Evolutionary conservation across 2,888 invertebrate species (phyloP).

Genomic region (Orthosia gracilis): DNA sequence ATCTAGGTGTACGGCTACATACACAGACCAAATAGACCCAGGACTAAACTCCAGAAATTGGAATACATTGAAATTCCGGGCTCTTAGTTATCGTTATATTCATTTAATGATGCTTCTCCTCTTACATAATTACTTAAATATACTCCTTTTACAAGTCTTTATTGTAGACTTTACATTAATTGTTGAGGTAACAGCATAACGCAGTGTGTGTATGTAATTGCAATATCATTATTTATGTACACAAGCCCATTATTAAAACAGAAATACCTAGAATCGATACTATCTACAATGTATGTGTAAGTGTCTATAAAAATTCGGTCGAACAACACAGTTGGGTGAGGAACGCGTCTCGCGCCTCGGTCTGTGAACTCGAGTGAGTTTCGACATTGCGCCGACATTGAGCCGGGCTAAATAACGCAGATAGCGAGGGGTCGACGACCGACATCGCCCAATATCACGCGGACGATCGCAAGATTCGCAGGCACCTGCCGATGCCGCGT

Average conservation of each 20-base stretch:
- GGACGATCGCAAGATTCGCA: conserved; percentile 81
- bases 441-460: conserved; percentile 89
- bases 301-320: conserved; percentile 82
- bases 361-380: conserved; percentile 86
- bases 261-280: conserved; percentile 54
- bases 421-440: conserved; percentile 89
- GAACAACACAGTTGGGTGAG: conserved; percentile 82
- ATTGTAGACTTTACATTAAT: too few relatives aligned
- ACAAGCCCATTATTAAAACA: conserved; percentile 28
- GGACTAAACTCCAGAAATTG: background rate
- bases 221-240: conserved; percentile 23
- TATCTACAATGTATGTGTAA: conserved; percentile 47
- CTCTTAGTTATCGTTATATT: background rate
- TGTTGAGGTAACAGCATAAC: background rate
- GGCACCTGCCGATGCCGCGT: conserved; percentile 83
- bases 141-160: background rate
- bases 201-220: conserved; percentile 24
- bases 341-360: conserved; percentile 83
- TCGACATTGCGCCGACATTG: conserved; percentile 90
- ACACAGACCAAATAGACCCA: background rate
- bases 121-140: too few relatives aligned
- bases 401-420: conserved; percentile 89
- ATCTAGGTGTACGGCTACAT: background rate
- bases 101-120: background rate
- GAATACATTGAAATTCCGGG: background rate